phyloP scores from a whole-genome alignment of 1,140 invertebrate genomes.

The Magallana ariakensis region DNA sequence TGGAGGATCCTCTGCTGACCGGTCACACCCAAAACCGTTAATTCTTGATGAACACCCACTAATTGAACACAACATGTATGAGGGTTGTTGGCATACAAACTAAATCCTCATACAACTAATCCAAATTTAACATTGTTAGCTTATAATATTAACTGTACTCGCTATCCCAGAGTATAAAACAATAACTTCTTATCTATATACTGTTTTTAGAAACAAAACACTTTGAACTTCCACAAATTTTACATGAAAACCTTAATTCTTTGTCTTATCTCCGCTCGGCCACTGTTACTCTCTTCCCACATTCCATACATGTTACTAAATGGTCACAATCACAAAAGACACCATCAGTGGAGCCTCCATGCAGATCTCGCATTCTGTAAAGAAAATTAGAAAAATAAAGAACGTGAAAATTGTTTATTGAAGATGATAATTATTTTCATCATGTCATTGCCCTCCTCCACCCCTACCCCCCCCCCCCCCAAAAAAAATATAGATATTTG shows the following conservation, averaged over 20 bases:
- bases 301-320: conserved; percentile 1
- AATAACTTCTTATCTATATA: not conserved
- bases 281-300: not conserved
- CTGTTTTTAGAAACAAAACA: not conserved
- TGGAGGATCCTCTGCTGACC: no score
- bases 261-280: not conserved
- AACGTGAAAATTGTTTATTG: not conserved
- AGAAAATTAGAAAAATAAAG: not conserved
- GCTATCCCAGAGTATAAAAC: not conserved
- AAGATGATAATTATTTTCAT: no score
- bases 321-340: not conserved
- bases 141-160: not conserved
- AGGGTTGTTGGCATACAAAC: no score
- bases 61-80: no score
- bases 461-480: no score
- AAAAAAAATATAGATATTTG: no score
- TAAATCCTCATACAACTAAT: no score
- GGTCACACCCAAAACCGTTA: no score
- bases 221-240: not conserved
- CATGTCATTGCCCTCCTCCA: no score
- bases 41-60: no score
- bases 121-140: no score
- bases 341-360: not conserved
- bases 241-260: not conserved
- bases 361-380: not conserved